Conservation (phyloP, 92 coral and sea anemone genomes). For the Epizoanthus fatuus region DNA sequence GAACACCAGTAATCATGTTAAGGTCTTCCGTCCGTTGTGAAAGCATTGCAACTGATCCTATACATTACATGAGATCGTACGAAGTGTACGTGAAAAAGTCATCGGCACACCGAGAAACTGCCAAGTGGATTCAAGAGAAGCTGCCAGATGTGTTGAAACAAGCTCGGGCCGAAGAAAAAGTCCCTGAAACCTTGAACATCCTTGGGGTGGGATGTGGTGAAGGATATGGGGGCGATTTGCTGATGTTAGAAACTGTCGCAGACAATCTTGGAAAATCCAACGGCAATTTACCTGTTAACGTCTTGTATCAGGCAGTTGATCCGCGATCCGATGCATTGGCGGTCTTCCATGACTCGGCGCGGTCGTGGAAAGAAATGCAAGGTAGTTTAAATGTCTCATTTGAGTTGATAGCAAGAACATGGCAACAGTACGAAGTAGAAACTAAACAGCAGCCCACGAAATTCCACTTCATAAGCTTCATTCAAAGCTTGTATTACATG, state of each 20-base stretch:
- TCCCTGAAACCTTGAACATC: constrained; percentile 28
- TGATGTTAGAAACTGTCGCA: constrained; percentile 26
- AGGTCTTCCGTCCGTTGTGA: background rate
- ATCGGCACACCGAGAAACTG: constrained; percentile 5
- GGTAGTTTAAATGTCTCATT: constrained; percentile 14
- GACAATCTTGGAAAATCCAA: background rate
- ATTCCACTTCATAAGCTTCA: constrained; percentile 42
- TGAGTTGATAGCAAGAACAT: constrained; percentile 29
- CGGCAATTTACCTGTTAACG: background rate
- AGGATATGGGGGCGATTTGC: constrained; percentile 44
- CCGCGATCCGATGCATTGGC: constrained; percentile 22
- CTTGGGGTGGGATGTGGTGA: constrained; percentile 50
- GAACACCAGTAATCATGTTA: no score
- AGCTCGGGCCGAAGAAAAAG: background rate
- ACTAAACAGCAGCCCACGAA: constrained; percentile 21
- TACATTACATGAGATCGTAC: constrained; percentile 23
- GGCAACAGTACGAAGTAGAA: constrained; percentile 36
- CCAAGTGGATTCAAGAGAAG: constrained; percentile 15
- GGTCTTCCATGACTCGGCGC: background rate
- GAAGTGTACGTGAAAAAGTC: constrained; percentile 18
- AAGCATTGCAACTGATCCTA: constrained; percentile 22
- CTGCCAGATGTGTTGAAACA: constrained; percentile 8
- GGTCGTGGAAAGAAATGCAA: constrained; percentile 13
- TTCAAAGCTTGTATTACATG: constrained; percentile 53
- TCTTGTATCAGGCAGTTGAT: constrained; percentile 50